A percentile compares a stretch with the other conserved stretches of the same genome.
These are phyloP conservation scores for Eutolmus rufibarbis DNA, from an alignment of 2,888 invertebrate species.

Conservation along the genomic window DNA sequence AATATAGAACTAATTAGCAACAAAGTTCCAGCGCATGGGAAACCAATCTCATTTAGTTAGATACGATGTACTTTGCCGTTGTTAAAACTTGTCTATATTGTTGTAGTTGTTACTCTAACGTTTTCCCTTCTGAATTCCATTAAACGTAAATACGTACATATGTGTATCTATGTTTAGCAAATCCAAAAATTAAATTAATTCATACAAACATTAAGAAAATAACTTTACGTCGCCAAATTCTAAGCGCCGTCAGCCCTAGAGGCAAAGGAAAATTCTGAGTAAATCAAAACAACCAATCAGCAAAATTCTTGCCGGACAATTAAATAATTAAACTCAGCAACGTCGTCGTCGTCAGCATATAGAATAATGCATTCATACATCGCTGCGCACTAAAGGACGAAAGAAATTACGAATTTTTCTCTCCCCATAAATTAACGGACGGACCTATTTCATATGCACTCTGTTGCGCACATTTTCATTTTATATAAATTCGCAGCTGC, in stretches of 20 bases:
- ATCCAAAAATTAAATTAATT: neutral
- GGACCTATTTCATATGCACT: neutral
- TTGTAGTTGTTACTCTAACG: too few relatives aligned
- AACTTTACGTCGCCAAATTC: neutral
- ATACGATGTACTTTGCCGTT: neutral
- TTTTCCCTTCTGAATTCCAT: neutral
- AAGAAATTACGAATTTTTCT: neutral
- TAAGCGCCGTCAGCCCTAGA: neutral
- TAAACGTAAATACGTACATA: neutral
- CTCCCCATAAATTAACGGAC: neutral
- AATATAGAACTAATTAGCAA: too few relatives aligned
- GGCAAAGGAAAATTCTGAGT: neutral
- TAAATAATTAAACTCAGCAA: neutral
- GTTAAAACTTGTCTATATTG: too few relatives aligned
- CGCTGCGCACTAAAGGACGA: neutral
- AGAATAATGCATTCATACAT: neutral
- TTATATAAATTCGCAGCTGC: neutral
- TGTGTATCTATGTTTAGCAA: neutral
- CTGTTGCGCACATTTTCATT: neutral
- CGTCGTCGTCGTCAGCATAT: neutral
- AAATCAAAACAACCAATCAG: neutral
- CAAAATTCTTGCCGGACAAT: neutral
- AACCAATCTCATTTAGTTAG: neutral
- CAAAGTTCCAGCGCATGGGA: too few relatives aligned
- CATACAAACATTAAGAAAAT: neutral